Conservation (phyloP, 2,888 invertebrate genomes). For the Napeogenes inachia region DNA sequence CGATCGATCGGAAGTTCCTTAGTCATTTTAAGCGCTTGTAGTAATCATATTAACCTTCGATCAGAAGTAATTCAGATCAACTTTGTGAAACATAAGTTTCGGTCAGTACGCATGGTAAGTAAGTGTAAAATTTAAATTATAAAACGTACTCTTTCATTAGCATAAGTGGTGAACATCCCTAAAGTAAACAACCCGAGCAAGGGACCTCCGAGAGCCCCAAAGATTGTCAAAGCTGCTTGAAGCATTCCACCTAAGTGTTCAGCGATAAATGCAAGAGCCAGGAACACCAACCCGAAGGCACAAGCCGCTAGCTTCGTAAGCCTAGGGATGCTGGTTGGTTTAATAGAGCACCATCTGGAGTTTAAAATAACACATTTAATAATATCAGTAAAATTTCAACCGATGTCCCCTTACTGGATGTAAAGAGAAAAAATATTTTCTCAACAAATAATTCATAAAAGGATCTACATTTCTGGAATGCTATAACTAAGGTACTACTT, state of each 20-base stretch:
- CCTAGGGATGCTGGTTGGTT: conserved; percentile 60
- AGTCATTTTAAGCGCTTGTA: too few relatives aligned
- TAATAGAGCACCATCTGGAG: conserved; percentile 56
- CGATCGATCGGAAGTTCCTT: too few relatives aligned
- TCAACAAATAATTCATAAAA: too few relatives aligned
- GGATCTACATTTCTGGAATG: too few relatives aligned
- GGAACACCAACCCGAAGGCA: conserved; percentile 84
- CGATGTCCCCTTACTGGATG: too few relatives aligned
- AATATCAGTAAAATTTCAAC: neutral
- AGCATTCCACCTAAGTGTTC: conserved; percentile 90
- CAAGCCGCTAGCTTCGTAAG: conserved; percentile 83
- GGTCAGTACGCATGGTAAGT: too few relatives aligned
- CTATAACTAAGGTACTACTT: too few relatives aligned
- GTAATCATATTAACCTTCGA: too few relatives aligned
- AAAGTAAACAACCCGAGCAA: conserved; percentile 90
- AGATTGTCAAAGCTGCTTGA: conserved; percentile 90
- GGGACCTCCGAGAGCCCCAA: conserved; percentile 92
- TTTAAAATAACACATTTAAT: conserved; percentile 1
- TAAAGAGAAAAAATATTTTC: neutral
- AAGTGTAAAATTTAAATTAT: conserved; percentile 1
- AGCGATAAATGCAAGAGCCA: conserved; percentile 89
- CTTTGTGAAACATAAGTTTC: too few relatives aligned
- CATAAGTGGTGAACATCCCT: conserved; percentile 87
- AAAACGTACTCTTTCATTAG: conserved; percentile 81
- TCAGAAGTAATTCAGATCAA: too few relatives aligned